Evolutionary conservation across 2,888 invertebrate genomes (phyloP).

Genomic region (Globia sparganii): DNA sequence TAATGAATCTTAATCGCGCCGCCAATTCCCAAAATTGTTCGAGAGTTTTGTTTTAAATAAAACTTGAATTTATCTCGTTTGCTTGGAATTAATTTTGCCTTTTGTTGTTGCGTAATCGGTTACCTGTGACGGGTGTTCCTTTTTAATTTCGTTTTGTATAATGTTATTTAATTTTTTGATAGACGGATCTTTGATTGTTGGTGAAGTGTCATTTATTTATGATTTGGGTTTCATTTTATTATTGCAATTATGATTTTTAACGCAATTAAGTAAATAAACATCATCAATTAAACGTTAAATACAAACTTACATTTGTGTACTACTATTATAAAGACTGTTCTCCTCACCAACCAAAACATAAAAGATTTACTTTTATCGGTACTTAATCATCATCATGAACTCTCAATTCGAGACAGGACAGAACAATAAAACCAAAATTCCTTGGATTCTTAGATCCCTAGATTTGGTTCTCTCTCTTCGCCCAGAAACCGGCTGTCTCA

Average conservation of each 20-base stretch:
- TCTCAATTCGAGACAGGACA: constrained; percentile 20
- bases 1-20: constrained; percentile 89
- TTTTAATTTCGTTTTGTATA: constrained; percentile 77
- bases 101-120: constrained; percentile 84
- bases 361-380: background rate
- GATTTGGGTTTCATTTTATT: constrained; percentile 8
- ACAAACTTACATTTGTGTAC: background rate
- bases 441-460: constrained; percentile 49
- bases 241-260: background rate
- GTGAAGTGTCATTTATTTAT: constrained; percentile 11
- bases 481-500: constrained; percentile 74
- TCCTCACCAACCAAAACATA: background rate
- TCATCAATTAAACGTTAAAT: background rate
- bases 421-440: constrained; percentile 46
- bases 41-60: constrained; percentile 86
- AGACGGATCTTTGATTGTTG: constrained; percentile 30
- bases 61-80: constrained; percentile 85
- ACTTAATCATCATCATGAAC: constrained; percentile 27
- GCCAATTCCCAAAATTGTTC: constrained; percentile 88
- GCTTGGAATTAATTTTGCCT: constrained; percentile 84
- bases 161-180: constrained; percentile 60
- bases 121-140: constrained; percentile 78
- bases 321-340: background rate
- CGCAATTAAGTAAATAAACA: background rate
- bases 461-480: constrained; percentile 66